phyloP scores from a whole-genome alignment of 2,797 vertebrate genomes.

The Arnoldichthys spilopterus region DNA sequence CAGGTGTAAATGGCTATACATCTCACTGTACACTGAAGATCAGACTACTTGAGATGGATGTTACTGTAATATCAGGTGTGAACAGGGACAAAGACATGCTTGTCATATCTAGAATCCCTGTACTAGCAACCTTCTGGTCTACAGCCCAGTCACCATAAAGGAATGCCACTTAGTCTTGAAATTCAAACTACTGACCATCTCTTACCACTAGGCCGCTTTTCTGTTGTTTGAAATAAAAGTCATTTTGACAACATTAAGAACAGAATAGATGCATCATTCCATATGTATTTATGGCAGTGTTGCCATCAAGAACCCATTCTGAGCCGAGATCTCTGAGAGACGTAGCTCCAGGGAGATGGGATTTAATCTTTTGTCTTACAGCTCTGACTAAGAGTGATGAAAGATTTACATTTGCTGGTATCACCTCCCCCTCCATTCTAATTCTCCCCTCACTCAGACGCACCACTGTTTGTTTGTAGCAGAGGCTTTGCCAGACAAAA shows the following conservation, averaged over 20 bases:
- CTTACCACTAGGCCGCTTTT: not conserved
- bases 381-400: conserved; percentile 31
- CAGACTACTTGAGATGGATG: no score
- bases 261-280: not conserved
- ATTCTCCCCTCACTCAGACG: conserved; percentile 1
- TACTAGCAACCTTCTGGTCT: not conserved
- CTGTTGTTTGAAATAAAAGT: not conserved
- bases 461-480: not conserved
- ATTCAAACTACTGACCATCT: not conserved
- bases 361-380: conserved; percentile 9
- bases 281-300: not conserved
- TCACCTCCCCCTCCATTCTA: conserved; percentile 15
- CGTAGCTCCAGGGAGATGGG: not conserved
- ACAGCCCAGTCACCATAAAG: not conserved
- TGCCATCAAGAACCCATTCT: conserved; percentile 1
- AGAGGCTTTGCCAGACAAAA: conserved; percentile 29
- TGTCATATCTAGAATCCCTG: not conserved
- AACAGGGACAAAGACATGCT: not conserved
- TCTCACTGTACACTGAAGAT: no score
- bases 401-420: conserved; percentile 25
- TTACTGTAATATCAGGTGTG: not conserved
- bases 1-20: no score
- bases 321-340: not conserved
- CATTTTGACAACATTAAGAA: not conserved
- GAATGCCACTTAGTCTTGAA: not conserved